Evolutionary conservation across 2,113 vertebrate genomes (phyloP).

Genomic region (Plotosus lineatus): DNA sequence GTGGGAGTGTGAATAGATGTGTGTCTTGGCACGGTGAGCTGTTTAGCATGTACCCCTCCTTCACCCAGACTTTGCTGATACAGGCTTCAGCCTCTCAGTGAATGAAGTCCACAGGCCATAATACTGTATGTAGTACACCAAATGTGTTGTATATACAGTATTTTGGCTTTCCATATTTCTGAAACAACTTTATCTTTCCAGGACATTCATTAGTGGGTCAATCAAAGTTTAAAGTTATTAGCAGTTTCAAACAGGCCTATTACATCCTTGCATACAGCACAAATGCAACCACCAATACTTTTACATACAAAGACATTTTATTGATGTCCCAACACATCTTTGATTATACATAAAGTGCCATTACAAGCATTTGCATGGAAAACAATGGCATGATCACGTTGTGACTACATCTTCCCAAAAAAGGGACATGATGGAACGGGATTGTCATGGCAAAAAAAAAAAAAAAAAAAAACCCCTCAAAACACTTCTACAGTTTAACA

Average conservation of each 20-base stretch:
- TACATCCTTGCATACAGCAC: not conserved
- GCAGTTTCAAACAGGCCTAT: not conserved
- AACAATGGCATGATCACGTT: constrained; percentile 60
- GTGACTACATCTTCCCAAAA: constrained; percentile 56
- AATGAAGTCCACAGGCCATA: not conserved
- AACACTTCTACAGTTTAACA: constrained; percentile 44
- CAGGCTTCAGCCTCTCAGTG: no score
- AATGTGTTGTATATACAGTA: not conserved
- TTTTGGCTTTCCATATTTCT: constrained; percentile 8
- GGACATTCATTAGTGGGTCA: constrained; percentile 23
- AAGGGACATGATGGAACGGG: constrained; percentile 50
- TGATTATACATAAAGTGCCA: constrained; percentile 70
- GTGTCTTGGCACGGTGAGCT: no score
- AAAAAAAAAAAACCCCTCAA: no score
- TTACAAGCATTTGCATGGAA: constrained; percentile 68
- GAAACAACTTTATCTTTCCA: not conserved
- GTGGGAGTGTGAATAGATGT: no score
- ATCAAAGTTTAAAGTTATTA: not conserved
- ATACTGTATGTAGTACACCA: no score
- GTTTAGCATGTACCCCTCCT: no score
- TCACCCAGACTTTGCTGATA: no score
- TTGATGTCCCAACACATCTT: constrained; percentile 54
- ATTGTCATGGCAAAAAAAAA: constrained; percentile 71
- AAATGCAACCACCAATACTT: not conserved
- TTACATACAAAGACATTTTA: constrained; percentile 56